Evolutionary conservation across 2,888 invertebrate genomes (phyloP).

Genomic region (Scelioninae gen. 2): DNA sequence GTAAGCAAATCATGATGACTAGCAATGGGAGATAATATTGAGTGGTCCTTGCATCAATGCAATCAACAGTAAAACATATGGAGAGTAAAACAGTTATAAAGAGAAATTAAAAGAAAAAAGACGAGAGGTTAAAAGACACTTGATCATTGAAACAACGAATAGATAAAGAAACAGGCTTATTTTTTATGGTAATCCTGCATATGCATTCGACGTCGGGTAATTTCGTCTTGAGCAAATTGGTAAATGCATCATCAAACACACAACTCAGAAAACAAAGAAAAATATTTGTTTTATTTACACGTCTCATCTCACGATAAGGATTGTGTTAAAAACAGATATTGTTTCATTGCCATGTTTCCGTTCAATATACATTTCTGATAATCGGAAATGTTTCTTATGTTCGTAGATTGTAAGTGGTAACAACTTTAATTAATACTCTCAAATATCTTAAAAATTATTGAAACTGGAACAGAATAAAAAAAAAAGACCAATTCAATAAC

Average conservation of each 20-base stretch:
- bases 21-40: slow-evolving; percentile 77
- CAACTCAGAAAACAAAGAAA: slow-evolving; percentile 38
- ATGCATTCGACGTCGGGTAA: slow-evolving; percentile 48
- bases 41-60: slow-evolving; percentile 86
- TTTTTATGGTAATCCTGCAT: slow-evolving; percentile 40
- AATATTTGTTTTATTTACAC: slow-evolving; percentile 47
- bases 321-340: slow-evolving; percentile 25
- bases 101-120: slow-evolving; percentile 51
- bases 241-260: slow-evolving; percentile 52
- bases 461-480: too few relatives aligned
- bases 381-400: too few relatives aligned
- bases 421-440: too few relatives aligned
- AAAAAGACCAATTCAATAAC: too few relatives aligned
- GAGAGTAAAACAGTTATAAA: slow-evolving; percentile 60
- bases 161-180: slow-evolving; percentile 52
- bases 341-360: slow-evolving; percentile 23
- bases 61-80: slow-evolving; percentile 70
- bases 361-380: too few relatives aligned
- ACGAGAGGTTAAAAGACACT: slow-evolving; percentile 53
- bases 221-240: slow-evolving; percentile 45
- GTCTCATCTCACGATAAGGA: slow-evolving; percentile 39
- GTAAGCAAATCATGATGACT: slow-evolving; percentile 73
- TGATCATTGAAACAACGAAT: slow-evolving; percentile 58
- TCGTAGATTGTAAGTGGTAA: too few relatives aligned
- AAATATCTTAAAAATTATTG: too few relatives aligned